Base-by-base conservation (phyloP, 2,113 vertebrate species). In the Myodes glareolus region DNA sequence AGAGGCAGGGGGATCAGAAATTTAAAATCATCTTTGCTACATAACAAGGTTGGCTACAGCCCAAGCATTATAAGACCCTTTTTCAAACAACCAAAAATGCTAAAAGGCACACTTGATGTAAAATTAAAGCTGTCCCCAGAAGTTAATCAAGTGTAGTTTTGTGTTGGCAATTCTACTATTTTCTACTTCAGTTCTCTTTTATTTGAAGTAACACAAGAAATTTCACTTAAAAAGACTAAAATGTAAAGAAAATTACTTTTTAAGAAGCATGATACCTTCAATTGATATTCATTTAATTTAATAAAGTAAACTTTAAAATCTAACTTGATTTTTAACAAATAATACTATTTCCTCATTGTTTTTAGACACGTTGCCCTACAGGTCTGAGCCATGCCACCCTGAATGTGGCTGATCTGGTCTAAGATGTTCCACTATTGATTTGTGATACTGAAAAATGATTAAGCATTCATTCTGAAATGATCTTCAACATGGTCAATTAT, bases 391-490 rank as follows among this genome's bases (percentile, higher is more conserved):
- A 65, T 19, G 45, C 27, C 13, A 10, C 81, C 27, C 39, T 19
- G n/a, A 85, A 65, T 45, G n/a, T 45, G 55, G 27, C 19, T 42
- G 39, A 31, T 29, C 25, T 27, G 13, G 23, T 14, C 19, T 42
- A 47, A 50, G 42, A 67, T 33, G 9, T 73, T 89, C 88, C 96
- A 70, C 33, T 89, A 27, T 96, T 95, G 52, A 55, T 6, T 7
- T 97, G 55, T 90, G 52, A 91, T 25, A 95, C 72, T 92, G 94
- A 92, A 97, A 67, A 86, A 93, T 0, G 50, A 31, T 33, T 97
- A 85, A 93, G 72, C 76, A 97, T 73, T 33, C 82, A 90, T 76
- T 84, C 61, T 81, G 14, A 96, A 98, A 98, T 91, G 94, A 92
- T 75, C 27, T 94, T 87, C 94, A 97, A 88, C 94, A 81, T 21